Conservation (phyloP, 1,140 invertebrate species). For the Aphaenogaster floridana region DNA sequence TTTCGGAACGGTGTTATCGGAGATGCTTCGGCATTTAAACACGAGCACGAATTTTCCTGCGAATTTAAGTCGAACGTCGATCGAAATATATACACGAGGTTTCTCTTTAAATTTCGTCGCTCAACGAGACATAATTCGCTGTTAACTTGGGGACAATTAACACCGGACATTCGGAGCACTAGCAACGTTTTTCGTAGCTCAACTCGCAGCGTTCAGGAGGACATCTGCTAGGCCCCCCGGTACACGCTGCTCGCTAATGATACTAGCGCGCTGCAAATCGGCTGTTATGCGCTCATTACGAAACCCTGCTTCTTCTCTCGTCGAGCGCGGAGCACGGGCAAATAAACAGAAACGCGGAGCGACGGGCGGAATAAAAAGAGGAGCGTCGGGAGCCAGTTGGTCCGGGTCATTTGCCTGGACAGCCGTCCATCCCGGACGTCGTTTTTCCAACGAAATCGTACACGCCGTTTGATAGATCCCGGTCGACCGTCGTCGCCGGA, state of each 20-base stretch:
- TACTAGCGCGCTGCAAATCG: slow-evolving; percentile 12
- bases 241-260: neutral
- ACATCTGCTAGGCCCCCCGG: neutral
- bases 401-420: slow-evolving; percentile 48
- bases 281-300: slow-evolving; percentile 27
- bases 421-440: slow-evolving; percentile 43
- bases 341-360: slow-evolving; percentile 40
- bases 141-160: neutral
- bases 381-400: slow-evolving; percentile 47
- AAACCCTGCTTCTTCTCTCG: slow-evolving; percentile 26
- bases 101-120: neutral
- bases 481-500: neutral
- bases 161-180: too few species aligned
- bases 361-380: slow-evolving; percentile 32
- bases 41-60: neutral
- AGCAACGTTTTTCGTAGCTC: neutral
- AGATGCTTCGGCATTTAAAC: neutral
- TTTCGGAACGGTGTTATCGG: neutral
- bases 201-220: neutral
- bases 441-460: slow-evolving; percentile 26
- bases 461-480: slow-evolving; percentile 19
- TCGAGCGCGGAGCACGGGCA: slow-evolving; percentile 10
- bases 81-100: too few species aligned
- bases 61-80: neutral
- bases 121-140: neutral